Percentiles rank a stretch among this genome's conserved stretches.
phyloP scores from a whole-genome alignment of 92 coral and sea anemone species.

The Zoanthus sociatus region DNA sequence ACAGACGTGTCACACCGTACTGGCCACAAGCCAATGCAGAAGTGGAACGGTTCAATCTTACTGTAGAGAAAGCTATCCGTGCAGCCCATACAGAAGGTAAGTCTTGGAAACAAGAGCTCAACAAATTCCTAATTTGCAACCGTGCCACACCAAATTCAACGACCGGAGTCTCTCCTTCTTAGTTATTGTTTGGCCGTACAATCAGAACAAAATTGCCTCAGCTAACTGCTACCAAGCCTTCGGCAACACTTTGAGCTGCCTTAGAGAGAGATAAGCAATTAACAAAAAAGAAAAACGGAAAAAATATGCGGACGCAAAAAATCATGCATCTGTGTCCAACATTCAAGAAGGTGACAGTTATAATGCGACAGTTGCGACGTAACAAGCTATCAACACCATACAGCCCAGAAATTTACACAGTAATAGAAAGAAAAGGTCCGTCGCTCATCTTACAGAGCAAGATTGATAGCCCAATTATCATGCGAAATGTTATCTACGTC shows the following conservation, averaged over 20 bases:
- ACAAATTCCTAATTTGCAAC: slow-evolving; percentile 3
- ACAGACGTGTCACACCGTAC: slow-evolving; percentile 30
- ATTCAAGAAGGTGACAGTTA: slow-evolving; percentile 34
- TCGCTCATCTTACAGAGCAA: slow-evolving; percentile 36
- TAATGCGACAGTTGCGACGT: slow-evolving; percentile 26
- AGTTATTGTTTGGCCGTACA: slow-evolving; percentile 46
- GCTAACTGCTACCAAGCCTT: not conserved
- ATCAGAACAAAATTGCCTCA: slow-evolving; percentile 57
- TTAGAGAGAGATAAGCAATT: not conserved
- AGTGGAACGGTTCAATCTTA: slow-evolving; percentile 48
- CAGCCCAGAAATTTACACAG: slow-evolving; percentile 40
- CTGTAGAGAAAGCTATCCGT: slow-evolving; percentile 31
- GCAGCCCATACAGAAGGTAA: slow-evolving; percentile 47
- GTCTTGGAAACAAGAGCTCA: slow-evolving; percentile 22
- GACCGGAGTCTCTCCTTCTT: slow-evolving; percentile 43
- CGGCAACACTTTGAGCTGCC: not conserved
- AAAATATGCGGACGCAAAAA: not conserved
- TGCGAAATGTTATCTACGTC: slow-evolving; percentile 32
- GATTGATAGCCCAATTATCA: slow-evolving; percentile 27
- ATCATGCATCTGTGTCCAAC: slow-evolving; percentile 19
- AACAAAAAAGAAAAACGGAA: not conserved
- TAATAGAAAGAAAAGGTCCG: slow-evolving; percentile 31
- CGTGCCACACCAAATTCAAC: slow-evolving; percentile 49
- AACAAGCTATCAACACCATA: slow-evolving; percentile 48
- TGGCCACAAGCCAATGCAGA: slow-evolving; percentile 65